Conservation (phyloP, 2,888 invertebrate genomes). For the Carterocephalus palaemon region DNA sequence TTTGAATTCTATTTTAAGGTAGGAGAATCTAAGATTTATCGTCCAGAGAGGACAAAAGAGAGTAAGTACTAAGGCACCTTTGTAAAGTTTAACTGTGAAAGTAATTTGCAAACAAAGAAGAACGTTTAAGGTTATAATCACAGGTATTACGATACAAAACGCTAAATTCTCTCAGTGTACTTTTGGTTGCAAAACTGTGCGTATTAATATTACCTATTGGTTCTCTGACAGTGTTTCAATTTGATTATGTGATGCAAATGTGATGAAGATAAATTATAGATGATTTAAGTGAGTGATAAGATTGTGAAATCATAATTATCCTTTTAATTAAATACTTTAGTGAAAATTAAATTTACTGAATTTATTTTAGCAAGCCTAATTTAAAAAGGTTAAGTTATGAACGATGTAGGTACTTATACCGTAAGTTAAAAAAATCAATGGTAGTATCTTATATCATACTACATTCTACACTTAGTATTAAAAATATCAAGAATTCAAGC, state of each 20-base stretch:
- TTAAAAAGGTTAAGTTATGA: no score
- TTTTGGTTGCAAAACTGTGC: slow-evolving; percentile 45
- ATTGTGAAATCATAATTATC: no score
- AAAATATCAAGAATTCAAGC: no score
- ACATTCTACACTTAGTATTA: no score
- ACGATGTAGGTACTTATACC: no score
- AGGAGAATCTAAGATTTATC: slow-evolving; percentile 32
- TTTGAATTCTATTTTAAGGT: slow-evolving; percentile 32
- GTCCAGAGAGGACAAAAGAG: slow-evolving; percentile 4
- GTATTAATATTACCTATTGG: slow-evolving; percentile 10
- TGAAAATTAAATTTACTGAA: no score
- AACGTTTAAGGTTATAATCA: slow-evolving; percentile 61
- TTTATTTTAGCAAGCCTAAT: no score
- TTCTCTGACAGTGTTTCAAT: no score
- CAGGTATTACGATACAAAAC: slow-evolving; percentile 54
- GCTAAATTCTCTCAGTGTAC: slow-evolving; percentile 49
- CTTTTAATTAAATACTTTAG: no score
- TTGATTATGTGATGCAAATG: no score
- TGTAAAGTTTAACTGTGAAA: slow-evolving; percentile 56
- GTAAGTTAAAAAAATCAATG: no score
- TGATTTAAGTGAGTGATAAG: not conserved
- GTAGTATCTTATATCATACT: no score
- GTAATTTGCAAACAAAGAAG: slow-evolving; percentile 65
- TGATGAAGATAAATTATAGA: not conserved
- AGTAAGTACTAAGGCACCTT: slow-evolving; percentile 34